phyloP scores from a whole-genome alignment of 2,797 vertebrate genomes.

The Heterohyrax brucei region DNA sequence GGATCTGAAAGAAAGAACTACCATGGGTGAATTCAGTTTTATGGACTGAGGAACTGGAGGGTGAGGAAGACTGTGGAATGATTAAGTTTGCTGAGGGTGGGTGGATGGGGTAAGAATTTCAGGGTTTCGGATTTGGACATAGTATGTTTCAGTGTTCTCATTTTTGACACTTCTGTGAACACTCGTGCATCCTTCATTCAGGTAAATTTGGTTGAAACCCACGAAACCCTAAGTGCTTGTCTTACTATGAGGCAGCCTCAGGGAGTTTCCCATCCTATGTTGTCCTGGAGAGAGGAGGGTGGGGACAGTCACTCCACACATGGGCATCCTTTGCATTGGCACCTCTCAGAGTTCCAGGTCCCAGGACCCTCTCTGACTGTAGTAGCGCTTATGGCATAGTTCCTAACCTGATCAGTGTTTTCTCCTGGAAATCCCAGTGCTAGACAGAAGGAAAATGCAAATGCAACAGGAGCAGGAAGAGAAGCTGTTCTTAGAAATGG shows the following conservation, averaged over 20 bases:
- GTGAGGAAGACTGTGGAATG: background rate
- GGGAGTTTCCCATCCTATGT: background rate
- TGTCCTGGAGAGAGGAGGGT: background rate
- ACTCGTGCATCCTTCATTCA: background rate
- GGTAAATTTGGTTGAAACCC: background rate
- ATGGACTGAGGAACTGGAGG: background rate
- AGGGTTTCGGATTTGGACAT: background rate
- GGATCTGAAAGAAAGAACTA: background rate
- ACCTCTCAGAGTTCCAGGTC: background rate
- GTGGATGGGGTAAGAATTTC: background rate
- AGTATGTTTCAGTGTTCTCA: background rate
- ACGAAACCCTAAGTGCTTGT: background rate
- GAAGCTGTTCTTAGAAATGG: background rate
- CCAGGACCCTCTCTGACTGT: background rate
- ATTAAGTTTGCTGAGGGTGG: background rate
- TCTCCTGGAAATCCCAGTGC: background rate
- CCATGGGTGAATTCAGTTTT: background rate
- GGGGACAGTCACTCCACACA: fast-evolving
- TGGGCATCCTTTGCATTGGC: background rate
- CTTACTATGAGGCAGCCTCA: background rate
- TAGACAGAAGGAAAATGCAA: background rate
- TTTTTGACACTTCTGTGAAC: background rate
- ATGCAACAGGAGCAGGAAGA: background rate
- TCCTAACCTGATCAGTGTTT: background rate
- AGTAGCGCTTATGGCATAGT: background rate